phyloP scores from a whole-genome alignment of 2,888 invertebrate species.

The Gastracanthus pulcherrimus region DNA sequence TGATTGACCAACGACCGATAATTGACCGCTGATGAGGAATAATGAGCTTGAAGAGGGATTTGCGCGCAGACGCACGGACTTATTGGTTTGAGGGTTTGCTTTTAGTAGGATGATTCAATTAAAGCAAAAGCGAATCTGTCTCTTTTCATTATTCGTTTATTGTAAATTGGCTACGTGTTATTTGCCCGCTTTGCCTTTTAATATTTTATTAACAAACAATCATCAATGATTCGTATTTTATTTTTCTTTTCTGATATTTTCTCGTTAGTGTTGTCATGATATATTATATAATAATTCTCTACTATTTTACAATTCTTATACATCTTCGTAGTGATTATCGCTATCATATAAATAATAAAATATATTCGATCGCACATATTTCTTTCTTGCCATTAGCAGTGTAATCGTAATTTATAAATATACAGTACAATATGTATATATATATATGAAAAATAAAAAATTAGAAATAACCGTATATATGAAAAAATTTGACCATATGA shows the following conservation, averaged over 20 bases:
- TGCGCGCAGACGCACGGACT: not conserved
- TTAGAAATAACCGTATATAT: conserved; percentile 29
- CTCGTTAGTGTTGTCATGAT: not conserved
- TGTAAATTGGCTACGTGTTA: conserved; percentile 26
- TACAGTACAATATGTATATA: conserved; percentile 37
- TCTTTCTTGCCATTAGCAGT: conserved; percentile 17
- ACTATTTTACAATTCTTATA: conserved; percentile 49
- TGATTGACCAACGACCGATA: conserved; percentile 44
- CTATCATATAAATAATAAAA: conserved; percentile 52
- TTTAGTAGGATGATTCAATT: conserved; percentile 28
- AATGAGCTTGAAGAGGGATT: conserved; percentile 31
- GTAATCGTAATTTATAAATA: conserved; percentile 43
- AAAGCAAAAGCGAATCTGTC: not conserved
- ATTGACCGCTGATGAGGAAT: conserved; percentile 37
- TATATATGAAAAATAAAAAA: conserved; percentile 54
- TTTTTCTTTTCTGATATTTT: not conserved
- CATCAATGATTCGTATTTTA: not conserved
- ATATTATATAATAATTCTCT: conserved; percentile 33
- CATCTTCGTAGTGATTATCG: conserved; percentile 20
- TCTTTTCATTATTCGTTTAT: conserved; percentile 39
- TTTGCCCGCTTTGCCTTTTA: conserved; percentile 22
- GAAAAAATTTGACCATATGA: conserved; percentile 24
- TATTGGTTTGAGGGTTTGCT: conserved; percentile 12
- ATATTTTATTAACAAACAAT: conserved; percentile 16
- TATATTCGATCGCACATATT: conserved; percentile 38